Evolutionary conservation across 2,113 vertebrate genomes (phyloP).

Genomic region (Micromys minutus): DNA sequence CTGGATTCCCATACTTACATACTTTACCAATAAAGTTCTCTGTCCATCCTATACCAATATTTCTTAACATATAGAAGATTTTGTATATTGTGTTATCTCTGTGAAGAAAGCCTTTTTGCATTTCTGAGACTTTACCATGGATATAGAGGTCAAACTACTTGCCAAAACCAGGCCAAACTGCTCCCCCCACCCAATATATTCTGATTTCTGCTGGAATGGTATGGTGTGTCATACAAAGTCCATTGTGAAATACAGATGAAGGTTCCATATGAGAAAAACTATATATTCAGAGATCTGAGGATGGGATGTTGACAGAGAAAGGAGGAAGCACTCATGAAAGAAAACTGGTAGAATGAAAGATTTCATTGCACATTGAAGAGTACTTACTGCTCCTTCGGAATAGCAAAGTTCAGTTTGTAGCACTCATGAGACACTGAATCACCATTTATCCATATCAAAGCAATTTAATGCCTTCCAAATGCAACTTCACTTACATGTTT

Average conservation of each 20-base stretch:
- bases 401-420: neutral
- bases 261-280: neutral
- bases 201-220: neutral
- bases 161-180: neutral
- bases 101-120: neutral
- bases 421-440: neutral
- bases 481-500: neutral
- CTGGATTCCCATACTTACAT: neutral
- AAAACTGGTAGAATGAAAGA: neutral
- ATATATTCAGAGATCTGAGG: neutral
- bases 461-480: neutral
- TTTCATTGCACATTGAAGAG: neutral
- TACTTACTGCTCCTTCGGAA: neutral
- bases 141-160: neutral
- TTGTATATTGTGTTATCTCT: neutral
- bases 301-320: neutral
- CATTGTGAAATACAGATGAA: neutral
- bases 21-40: neutral
- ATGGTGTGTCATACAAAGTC: neutral
- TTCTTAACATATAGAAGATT: neutral
- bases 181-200: rapidly evolving
- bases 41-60: neutral
- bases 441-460: neutral
- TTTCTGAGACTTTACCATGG: neutral
- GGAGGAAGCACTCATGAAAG: neutral